These are phyloP conservation scores for Latrodectus elegans DNA, from an alignment of 2,888 invertebrate species.

Conservation along the genomic window DNA sequence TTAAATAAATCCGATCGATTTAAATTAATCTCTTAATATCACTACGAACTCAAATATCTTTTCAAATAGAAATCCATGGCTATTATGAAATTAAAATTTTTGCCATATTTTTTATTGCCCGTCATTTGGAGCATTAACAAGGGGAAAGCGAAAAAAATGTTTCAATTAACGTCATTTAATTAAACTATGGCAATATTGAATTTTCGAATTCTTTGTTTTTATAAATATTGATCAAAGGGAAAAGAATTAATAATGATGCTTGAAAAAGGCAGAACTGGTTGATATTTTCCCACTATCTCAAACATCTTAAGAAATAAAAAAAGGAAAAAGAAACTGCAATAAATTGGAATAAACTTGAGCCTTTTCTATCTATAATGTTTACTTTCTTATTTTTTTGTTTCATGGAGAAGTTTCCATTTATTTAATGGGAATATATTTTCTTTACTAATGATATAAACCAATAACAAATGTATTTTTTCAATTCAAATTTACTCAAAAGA, in stretches of 20 bases:
- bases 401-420: slow-evolving; percentile 50
- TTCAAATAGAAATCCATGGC: slow-evolving; percentile 12
- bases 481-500: slow-evolving; percentile 18
- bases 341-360: slow-evolving; percentile 23
- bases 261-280: neutral
- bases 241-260: slow-evolving; percentile 24
- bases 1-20: slow-evolving; percentile 67
- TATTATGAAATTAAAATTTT: slow-evolving; percentile 63
- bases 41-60: slow-evolving; percentile 8
- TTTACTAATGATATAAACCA: slow-evolving; percentile 40
- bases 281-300: slow-evolving; percentile 25
- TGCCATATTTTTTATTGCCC: slow-evolving; percentile 13
- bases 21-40: slow-evolving; percentile 55
- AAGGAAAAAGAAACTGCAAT: slow-evolving; percentile 11
- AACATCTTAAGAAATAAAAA: slow-evolving; percentile 15
- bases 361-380: slow-evolving; percentile 53
- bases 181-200: slow-evolving; percentile 59
- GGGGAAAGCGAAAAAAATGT: slow-evolving; percentile 35
- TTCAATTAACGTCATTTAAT: slow-evolving; percentile 64
- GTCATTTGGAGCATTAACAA: slow-evolving; percentile 41
- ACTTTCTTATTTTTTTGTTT: slow-evolving; percentile 12
- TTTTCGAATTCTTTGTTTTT: slow-evolving; percentile 42
- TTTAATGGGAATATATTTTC: slow-evolving; percentile 63
- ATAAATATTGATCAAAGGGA: slow-evolving; percentile 58
- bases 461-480: slow-evolving; percentile 4